Base-by-base conservation (phyloP, 2,113 vertebrate species). In the Podiceps cristatus region DNA sequence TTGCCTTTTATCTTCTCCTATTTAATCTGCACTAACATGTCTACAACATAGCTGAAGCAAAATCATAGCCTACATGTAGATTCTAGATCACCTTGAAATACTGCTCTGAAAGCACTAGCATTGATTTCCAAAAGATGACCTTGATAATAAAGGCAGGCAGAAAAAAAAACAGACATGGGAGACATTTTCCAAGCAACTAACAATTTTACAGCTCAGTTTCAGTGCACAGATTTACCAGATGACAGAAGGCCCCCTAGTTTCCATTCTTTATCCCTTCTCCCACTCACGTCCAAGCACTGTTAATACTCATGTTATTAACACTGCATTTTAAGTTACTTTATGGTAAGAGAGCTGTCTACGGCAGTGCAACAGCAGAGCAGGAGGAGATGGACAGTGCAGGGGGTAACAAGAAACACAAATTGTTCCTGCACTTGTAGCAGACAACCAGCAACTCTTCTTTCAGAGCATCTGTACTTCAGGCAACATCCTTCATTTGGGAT, bases 1-100 rank as follows among this genome's bases (percentile, higher is more conserved):
- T 86, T 90, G 58, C 62, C 88, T 96, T 95, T 93, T 93, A 94
- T 92, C 91, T 80, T 96, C 44, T 67, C 83, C 45, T 73, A 86
- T 83, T 90, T 91, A 90, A 80, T 80, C 93, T 93, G 62, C 42
- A 69, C 67, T 95, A 80, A 73, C 49, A 42, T 45, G n/a, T 56
- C 67, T 69, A 42, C 58, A 80, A 66, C 17, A 79, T 2, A 62
- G 42, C 35, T 83, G 55, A 88, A 83, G 73, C 49, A 93, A 90
- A 86, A 75, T 68, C 55, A 68, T 14, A 72, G 25, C 20, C 35
- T 68, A 85, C 17, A 52, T 10, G 18, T 62, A 53, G 53, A 86
- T 95, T 66, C 86, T 90, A 86, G 60, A 92, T 66, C 74, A 82
- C 47, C 58, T 68, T 90, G 82, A 95, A 94, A 93, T 79, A 79